These are phyloP conservation scores for Fringilla coelebs DNA, from an alignment of 2,797 vertebrate species.

Conservation along the genomic window DNA sequence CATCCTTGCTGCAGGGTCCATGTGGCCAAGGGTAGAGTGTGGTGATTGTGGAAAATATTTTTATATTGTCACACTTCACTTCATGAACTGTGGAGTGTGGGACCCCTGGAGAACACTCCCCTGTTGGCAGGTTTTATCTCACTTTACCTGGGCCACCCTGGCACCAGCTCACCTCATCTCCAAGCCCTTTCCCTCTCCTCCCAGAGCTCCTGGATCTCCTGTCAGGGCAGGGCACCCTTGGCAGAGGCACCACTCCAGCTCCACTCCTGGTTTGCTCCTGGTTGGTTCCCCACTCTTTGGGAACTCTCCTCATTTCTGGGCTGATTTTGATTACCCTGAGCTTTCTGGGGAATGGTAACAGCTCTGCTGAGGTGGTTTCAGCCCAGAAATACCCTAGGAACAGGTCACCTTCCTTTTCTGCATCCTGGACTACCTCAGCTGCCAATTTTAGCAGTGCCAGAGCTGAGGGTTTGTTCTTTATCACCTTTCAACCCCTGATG, in stretches of 20 bases:
- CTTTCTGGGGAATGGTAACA: background rate
- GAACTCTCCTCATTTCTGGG: background rate
- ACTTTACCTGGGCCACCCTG: background rate
- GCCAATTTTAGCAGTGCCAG: background rate
- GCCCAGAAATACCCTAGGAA: background rate
- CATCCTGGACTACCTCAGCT: background rate
- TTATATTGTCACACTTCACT: rapidly evolving
- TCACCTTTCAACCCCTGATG: background rate
- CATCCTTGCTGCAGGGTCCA: background rate
- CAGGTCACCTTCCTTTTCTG: background rate
- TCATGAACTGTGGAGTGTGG: background rate
- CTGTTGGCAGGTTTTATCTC: background rate
- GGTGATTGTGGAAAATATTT: background rate
- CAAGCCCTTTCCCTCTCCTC: background rate
- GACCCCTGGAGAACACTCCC: background rate
- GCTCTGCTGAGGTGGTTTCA: background rate
- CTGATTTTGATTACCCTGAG: background rate
- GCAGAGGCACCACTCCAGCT: background rate
- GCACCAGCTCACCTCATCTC: background rate
- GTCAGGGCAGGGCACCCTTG: background rate
- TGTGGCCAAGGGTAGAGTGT: rapidly evolving
- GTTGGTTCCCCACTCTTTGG: rapidly evolving
- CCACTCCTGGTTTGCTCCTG: background rate
- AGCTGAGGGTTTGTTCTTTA: background rate
- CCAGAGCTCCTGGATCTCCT: background rate